A percentile compares a stretch with the other conserved stretches of the same genome.
These are phyloP conservation scores for Temnopleurus reevesii DNA, from an alignment of 53 echinoderm and acorn worm genomes.

Conservation along the genomic window DNA sequence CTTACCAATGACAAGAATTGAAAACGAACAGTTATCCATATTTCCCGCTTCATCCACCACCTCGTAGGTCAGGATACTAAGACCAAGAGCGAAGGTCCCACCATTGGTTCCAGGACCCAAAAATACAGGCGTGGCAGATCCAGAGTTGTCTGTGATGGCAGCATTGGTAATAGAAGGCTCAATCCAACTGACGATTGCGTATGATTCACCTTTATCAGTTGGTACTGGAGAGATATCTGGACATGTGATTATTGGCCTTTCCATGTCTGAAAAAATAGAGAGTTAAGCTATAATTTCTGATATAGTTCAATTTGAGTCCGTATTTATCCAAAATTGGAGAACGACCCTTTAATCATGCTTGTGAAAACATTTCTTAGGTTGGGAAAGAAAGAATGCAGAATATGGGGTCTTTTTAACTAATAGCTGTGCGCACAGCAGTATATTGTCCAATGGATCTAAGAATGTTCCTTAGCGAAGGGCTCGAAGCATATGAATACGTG, in stretches of 20 bases:
- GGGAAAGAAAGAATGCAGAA: no score
- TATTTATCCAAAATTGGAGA: no score
- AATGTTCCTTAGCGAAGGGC: no score
- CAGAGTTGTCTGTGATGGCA: slow-evolving; percentile 19
- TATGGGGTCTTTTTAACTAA: no score
- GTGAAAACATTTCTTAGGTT: no score
- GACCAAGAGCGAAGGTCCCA: not conserved
- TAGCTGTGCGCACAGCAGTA: no score
- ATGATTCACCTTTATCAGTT: not conserved
- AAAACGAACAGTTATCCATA: not conserved
- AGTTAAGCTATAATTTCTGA: not conserved
- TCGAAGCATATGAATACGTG: no score
- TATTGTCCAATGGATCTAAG: no score
- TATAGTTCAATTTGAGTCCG: not conserved
- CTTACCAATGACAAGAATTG: slow-evolving; percentile 18
- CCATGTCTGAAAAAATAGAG: not conserved
- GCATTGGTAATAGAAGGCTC: not conserved
- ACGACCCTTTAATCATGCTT: no score
- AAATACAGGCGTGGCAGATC: not conserved
- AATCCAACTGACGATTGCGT: not conserved
- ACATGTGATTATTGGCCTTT: slow-evolving; percentile 1
- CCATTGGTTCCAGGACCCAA: not conserved
- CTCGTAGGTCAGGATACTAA: not conserved
- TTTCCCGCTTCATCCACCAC: slow-evolving; percentile 5
- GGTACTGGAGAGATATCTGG: not conserved